These are phyloP conservation scores for Genyomyrus donnyi DNA, from an alignment of 2,113 vertebrate species.

Conservation along the genomic window DNA sequence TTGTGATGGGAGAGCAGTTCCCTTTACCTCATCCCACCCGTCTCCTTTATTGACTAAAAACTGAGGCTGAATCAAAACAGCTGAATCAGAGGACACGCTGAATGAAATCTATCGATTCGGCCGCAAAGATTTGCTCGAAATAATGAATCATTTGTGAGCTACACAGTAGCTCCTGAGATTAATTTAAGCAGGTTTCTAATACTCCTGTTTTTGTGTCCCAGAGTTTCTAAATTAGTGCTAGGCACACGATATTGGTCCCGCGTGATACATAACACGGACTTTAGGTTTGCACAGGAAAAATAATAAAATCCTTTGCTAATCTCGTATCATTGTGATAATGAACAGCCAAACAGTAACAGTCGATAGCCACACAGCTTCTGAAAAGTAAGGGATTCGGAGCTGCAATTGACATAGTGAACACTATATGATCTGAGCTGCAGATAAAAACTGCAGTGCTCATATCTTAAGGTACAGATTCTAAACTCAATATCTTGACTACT, in stretches of 20 bases:
- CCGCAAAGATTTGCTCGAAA: not conserved
- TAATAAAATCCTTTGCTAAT: slow-evolving; percentile 7
- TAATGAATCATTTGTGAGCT: not conserved
- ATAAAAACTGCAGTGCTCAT: not conserved
- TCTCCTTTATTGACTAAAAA: not conserved
- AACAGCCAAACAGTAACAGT: not conserved
- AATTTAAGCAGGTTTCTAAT: not conserved
- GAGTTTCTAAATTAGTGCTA: not conserved
- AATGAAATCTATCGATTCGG: not conserved
- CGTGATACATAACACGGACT: not conserved
- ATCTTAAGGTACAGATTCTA: not conserved
- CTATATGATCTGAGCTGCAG: not conserved
- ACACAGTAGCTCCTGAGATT: not conserved
- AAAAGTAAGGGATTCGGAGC: not conserved
- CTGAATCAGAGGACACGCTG: not conserved
- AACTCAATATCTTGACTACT: not conserved
- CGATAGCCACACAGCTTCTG: not conserved
- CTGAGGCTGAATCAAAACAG: not conserved
- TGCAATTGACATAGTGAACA: not conserved
- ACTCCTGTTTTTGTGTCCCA: not conserved
- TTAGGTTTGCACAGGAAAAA: not conserved
- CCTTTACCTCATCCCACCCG: not conserved
- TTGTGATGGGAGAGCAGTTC: not conserved
- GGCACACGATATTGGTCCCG: not conserved
- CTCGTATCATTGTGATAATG: not conserved